phyloP scores from a whole-genome alignment of 2,797 vertebrate species.

The Hippoglossus hippoglossus region DNA sequence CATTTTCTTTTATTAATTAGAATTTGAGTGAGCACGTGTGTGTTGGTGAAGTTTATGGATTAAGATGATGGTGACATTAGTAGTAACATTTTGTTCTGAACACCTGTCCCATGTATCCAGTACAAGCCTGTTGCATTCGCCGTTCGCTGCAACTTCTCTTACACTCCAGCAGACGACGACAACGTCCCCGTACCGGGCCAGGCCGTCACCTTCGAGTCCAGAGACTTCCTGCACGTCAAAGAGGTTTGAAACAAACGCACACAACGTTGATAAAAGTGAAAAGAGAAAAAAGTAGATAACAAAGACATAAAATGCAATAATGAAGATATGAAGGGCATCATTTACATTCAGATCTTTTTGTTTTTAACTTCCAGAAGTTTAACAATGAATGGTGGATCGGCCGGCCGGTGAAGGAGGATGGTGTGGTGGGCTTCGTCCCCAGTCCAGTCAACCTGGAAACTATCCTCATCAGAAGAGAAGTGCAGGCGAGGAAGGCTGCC shows the following conservation, averaged over 20 bases:
- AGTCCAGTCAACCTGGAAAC: conserved; percentile 99
- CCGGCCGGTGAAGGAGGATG: conserved; percentile 95
- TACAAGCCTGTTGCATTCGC: conserved; percentile 93
- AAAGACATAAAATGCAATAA: not conserved
- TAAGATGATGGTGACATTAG: not conserved
- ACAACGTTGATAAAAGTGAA: too few relatives aligned
- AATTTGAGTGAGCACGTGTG: too few relatives aligned
- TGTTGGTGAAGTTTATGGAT: too few relatives aligned
- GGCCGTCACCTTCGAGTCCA: conserved; percentile 96
- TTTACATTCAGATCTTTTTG: not conserved
- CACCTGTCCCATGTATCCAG: conserved; percentile 57
- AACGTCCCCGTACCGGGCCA: conserved; percentile 95
- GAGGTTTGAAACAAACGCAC: conserved; percentile 86
- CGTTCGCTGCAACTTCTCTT: conserved; percentile 97
- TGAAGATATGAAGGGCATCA: too few relatives aligned
- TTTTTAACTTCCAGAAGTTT: conserved; percentile 87
- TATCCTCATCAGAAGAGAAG: conserved; percentile 96
- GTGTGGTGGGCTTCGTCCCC: conserved; percentile 97
- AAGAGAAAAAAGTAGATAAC: not conserved
- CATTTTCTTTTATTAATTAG: too few relatives aligned
- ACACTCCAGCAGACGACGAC: conserved; percentile 94
- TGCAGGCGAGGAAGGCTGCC: conserved; percentile 96
- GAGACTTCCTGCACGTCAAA: conserved; percentile 99
- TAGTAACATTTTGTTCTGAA: not conserved
- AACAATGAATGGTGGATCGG: conserved; percentile 99